Evolutionary conservation across 2,797 vertebrate species (phyloP).

Genomic region (Lithobates sylvaticus): DNA sequence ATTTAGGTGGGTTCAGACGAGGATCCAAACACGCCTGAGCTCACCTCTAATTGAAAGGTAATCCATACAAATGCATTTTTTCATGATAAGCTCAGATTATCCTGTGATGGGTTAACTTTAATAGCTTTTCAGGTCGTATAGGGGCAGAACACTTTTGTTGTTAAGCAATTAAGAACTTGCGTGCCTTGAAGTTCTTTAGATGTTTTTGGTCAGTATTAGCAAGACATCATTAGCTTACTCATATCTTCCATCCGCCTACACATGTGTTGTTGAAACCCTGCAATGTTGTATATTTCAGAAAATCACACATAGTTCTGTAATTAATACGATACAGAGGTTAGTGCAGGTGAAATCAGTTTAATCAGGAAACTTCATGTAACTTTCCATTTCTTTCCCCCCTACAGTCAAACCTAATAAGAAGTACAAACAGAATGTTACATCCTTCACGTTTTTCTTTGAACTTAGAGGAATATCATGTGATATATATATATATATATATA

Average conservation of each 20-base stretch:
- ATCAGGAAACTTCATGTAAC: conserved; percentile 1
- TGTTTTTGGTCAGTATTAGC: conserved; percentile 27
- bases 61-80: too few relatives aligned
- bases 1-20: too few relatives aligned
- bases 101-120: too few relatives aligned
- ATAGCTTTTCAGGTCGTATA: neutral
- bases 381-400: neutral
- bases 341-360: conserved; percentile 7
- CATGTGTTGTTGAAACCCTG: conserved; percentile 3
- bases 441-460: too few relatives aligned
- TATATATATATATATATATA: too few relatives aligned
- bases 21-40: too few relatives aligned
- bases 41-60: too few relatives aligned
- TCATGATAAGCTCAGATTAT: too few relatives aligned
- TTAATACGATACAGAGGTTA: conserved; percentile 16
- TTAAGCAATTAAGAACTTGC: neutral
- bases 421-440: neutral
- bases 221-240: conserved; percentile 11
- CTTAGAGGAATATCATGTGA: too few relatives aligned
- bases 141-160: neutral
- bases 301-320: conserved; percentile 26
- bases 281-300: conserved; percentile 20
- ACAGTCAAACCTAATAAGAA: neutral
- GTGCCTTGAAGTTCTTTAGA: neutral
- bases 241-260: conserved; percentile 35